Conservation (phyloP, 2,113 vertebrate species). For the Alouatta palliata region DNA sequence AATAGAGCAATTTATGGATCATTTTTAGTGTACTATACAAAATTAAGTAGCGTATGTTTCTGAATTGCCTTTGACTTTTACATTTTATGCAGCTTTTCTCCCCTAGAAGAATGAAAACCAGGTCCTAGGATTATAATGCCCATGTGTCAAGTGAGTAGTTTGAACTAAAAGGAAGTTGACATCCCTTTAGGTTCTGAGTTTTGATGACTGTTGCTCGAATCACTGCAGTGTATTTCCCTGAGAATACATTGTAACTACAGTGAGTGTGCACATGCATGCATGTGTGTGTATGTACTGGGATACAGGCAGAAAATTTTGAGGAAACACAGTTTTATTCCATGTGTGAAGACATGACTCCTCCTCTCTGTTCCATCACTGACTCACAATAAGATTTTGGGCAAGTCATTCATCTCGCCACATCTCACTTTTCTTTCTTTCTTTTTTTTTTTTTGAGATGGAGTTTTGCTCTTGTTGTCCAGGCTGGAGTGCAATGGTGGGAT, state of each 20-base stretch:
- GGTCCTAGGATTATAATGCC: neutral
- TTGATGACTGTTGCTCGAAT: neutral
- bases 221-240: neutral
- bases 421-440: neutral
- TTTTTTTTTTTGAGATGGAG: no score
- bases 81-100: neutral
- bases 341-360: neutral
- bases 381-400: neutral
- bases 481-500: no score
- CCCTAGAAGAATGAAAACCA: neutral
- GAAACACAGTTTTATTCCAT: neutral
- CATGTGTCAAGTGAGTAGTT: neutral
- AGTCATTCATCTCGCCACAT: neutral
- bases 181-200: neutral
- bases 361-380: neutral
- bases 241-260: neutral
- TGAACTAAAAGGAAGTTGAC: neutral
- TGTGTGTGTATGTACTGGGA: neutral
- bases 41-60: conserved; percentile 5
- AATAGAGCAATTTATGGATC: neutral
- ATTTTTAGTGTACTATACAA: neutral
- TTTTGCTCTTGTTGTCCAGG: no score
- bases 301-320: neutral
- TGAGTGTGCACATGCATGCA: rapidly evolving
- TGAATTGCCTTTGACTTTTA: neutral